phyloP scores from a whole-genome alignment of 1,140 invertebrate species.

The Paralvinella palmiformis region DNA sequence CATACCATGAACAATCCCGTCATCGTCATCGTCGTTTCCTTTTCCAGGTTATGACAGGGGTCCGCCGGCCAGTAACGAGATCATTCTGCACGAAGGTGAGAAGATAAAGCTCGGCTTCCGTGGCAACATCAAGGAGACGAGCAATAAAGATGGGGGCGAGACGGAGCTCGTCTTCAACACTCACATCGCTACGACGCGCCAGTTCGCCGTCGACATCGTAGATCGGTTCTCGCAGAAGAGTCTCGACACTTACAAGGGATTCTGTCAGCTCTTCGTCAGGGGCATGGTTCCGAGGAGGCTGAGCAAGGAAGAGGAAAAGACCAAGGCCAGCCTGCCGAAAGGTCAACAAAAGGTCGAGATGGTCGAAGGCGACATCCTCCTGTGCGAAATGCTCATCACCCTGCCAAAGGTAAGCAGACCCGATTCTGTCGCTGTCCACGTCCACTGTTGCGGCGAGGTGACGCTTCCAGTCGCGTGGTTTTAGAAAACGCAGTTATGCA shows the following conservation, averaged over 20 bases:
- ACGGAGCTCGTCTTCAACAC: constrained; percentile 25
- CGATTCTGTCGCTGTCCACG: too few species aligned
- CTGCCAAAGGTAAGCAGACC: constrained; percentile 37
- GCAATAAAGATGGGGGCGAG: constrained; percentile 4
- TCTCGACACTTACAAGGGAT: constrained; percentile 34
- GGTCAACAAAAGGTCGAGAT: neutral
- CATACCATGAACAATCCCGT: too few species aligned
- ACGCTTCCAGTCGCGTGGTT: too few species aligned
- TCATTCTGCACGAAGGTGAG: constrained; percentile 34
- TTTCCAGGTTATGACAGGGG: constrained; percentile 31
- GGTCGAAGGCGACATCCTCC: constrained; percentile 13
- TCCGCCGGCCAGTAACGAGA: constrained; percentile 26
- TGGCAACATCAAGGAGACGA: constrained; percentile 28
- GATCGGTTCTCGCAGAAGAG: constrained; percentile 38
- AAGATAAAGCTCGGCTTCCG: constrained; percentile 29
- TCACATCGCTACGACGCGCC: constrained; percentile 20
- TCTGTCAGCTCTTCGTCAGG: constrained; percentile 30
- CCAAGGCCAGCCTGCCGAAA: neutral
- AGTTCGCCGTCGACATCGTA: constrained; percentile 27
- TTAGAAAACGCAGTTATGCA: too few species aligned
- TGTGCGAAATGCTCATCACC: constrained; percentile 31
- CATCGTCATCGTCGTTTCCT: too few species aligned
- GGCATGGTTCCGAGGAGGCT: constrained; percentile 15
- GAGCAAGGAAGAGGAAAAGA: neutral
- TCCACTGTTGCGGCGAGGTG: too few species aligned